Percentiles rank a stretch among this genome's conserved stretches.
Conservation (phyloP, 2,888 invertebrate species). For the Rhopalosiphum nymphaeae region DNA sequence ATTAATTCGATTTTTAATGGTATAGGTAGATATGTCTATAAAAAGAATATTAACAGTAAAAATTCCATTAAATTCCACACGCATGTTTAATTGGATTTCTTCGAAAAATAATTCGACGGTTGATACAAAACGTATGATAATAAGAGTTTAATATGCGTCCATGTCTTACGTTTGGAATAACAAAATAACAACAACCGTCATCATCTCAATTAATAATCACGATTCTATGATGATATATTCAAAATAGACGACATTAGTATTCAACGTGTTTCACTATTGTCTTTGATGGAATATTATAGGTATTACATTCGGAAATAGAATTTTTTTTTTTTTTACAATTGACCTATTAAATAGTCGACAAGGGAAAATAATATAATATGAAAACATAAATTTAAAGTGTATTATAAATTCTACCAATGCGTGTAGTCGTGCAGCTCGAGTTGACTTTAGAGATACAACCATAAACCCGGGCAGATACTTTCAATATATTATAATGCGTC, state of each 20-base stretch:
- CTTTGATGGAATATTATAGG: background rate
- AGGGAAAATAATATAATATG: background rate
- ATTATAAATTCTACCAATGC: background rate
- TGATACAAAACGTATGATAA: background rate
- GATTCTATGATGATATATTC: background rate
- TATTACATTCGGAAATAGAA: background rate
- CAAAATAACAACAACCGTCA: background rate
- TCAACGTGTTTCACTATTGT: constrained; percentile 11
- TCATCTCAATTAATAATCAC: constrained; percentile 18
- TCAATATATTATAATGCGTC: too few relatives aligned
- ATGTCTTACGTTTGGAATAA: background rate
- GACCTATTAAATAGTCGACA: background rate
- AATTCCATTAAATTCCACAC: constrained; percentile 14
- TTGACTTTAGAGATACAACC: too few relatives aligned
- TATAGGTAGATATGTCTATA: background rate
- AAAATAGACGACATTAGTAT: constrained; percentile 6
- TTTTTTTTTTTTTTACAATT: background rate
- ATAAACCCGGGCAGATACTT: too few relatives aligned
- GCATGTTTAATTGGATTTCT: background rate
- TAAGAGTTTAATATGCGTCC: background rate
- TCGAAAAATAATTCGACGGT: background rate
- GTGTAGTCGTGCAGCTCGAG: too few relatives aligned
- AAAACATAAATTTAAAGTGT: background rate
- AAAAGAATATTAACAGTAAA: background rate
- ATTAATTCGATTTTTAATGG: constrained; percentile 3